Evolutionary conservation across 2,113 vertebrate genomes (phyloP), one percentile per base, ranked within the genome.

Genomic region (Lutjanus erythropterus): DNA sequence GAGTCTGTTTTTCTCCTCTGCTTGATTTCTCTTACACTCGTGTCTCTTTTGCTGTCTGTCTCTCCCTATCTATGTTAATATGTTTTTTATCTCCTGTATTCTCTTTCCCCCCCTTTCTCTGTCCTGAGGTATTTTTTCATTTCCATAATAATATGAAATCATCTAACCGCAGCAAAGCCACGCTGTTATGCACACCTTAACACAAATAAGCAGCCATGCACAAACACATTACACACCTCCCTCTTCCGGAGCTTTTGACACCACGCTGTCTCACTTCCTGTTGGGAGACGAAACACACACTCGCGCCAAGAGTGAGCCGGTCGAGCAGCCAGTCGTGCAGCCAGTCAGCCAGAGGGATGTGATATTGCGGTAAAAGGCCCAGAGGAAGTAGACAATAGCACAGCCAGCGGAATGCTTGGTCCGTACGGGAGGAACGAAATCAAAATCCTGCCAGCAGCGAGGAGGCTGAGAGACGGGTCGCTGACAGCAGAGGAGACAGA

Each of bases 311-410:
- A 60, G 55, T 16, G 59, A 61, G 49, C 31, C 69, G 52, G 71
- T 55, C 33, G 21, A 29, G 64, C 65, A 76, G 61, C 29, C 42
- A 60, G 87, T 46, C 55, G 15, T 35, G 21, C 62, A 71, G 74
- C 33, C 72, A 78, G 79, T 49, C 80, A 74, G 67, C 41, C 49
- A 46, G 44, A 59, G 42, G 70, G 77, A 72, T 84, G 86, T 82
- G 82, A 89, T 79, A 68, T 84, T 84, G 84, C 71, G 21, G 83
- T 66, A 61, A 68, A 86, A 76, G 78, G 72, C 84, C 71, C 69
- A 73, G 59, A 85, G 89, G 89, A 90, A 87, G 87, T 52, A 75
- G 83, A 90, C 90, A 86, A 88, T 79, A 79, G 88, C 79, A 53
- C 69, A 82, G 86, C 85, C 86, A 80, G 81, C 29, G 68, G 81